Evolutionary conservation across 2,797 vertebrate species (phyloP).

Genomic region (Pseudochaenichthys georgianus): DNA sequence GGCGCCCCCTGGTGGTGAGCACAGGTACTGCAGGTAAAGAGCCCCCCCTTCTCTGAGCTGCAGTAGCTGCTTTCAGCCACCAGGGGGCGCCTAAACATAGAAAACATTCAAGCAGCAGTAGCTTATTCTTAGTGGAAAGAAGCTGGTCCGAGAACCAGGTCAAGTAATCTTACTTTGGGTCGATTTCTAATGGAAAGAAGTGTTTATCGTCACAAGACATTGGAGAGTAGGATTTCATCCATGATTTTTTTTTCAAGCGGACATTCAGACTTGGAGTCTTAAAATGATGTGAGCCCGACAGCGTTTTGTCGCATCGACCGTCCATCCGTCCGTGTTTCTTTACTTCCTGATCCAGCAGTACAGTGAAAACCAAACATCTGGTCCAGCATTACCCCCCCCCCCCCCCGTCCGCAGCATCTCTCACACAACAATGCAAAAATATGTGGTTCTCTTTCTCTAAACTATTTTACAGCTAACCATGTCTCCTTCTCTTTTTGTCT

Average conservation of each 20-base stretch:
- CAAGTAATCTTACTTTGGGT: slow-evolving; percentile 70
- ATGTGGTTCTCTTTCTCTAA: slow-evolving; percentile 79
- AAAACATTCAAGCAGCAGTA: slow-evolving; percentile 71
- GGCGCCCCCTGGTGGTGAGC: slow-evolving; percentile 54
- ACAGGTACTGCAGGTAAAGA: slow-evolving; percentile 36
- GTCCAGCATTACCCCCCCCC: slow-evolving; percentile 55
- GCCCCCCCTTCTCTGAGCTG: slow-evolving; percentile 34
- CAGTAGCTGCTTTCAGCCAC: slow-evolving; percentile 51
- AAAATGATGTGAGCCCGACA: slow-evolving; percentile 48
- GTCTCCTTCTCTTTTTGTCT: slow-evolving; percentile 33
- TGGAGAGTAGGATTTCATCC: slow-evolving; percentile 5
- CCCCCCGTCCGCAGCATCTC: slow-evolving; percentile 52
- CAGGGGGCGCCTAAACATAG: slow-evolving; percentile 41
- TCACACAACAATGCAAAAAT: slow-evolving; percentile 81
- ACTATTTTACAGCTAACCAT: slow-evolving; percentile 75
- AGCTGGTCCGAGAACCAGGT: slow-evolving; percentile 71
- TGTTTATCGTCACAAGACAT: slow-evolving; percentile 34
- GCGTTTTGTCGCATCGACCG: slow-evolving; percentile 18
- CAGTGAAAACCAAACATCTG: slow-evolving; percentile 59
- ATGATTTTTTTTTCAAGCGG: slow-evolving; percentile 30
- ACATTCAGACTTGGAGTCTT: slow-evolving; percentile 68
- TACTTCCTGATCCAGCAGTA: slow-evolving; percentile 28
- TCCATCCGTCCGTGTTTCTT: slow-evolving; percentile 39
- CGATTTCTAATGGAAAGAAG: slow-evolving; percentile 50
- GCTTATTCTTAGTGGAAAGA: slow-evolving; percentile 70